Base-by-base conservation (phyloP, 2,888 invertebrate species). In the Reticulitermes lucifugus region DNA sequence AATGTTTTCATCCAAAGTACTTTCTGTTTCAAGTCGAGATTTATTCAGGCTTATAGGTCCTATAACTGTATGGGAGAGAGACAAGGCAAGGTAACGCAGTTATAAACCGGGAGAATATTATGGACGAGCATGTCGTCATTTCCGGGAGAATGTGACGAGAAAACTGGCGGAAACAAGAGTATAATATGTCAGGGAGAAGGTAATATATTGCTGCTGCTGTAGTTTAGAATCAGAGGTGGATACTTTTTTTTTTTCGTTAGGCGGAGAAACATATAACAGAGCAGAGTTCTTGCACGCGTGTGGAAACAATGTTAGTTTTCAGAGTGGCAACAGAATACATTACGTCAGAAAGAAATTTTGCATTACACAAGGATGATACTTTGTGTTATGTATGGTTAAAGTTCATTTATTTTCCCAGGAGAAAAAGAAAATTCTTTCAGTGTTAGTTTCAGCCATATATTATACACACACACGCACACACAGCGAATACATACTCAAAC, bases 121-220 rank as follows among this genome's bases (percentile, higher is more conserved):
- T n/a, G 65, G 65, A 65, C 65, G 65, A 25, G 65, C n/a, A 0
- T n/a, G 65, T 65, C 65, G 6, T 12, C 65, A 25, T 65, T 25
- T 65, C n/a, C n/a, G n/a, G 65, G 12, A 65, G 25, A 65, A n/a
- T 65, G 25, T 65, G 60, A 60, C 60, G 60, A 21, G 60, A 21
- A 18, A 60, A 60, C 60, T 18, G 21, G 6, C 6, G 65, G 25
- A 65, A 65, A 65, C 65, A 65, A 65, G n/a, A 25, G 65, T 65
- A n/a, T n/a, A 60, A 60, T 60, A 25, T 65, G 9, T 65, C 65
- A 65, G 65, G n/a, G 65, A 65, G 65, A 65, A n/a, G 65, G 65
- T 0, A 2, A n/a, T 65, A 12, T 65, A 65, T n/a, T 5, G 65
- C 60, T 60, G 14, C 21, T 21, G 60, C n/a, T 60, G 60, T 21